Evolutionary conservation across 2,797 vertebrate species (phyloP).

Genomic region (Myotis findleyi): DNA sequence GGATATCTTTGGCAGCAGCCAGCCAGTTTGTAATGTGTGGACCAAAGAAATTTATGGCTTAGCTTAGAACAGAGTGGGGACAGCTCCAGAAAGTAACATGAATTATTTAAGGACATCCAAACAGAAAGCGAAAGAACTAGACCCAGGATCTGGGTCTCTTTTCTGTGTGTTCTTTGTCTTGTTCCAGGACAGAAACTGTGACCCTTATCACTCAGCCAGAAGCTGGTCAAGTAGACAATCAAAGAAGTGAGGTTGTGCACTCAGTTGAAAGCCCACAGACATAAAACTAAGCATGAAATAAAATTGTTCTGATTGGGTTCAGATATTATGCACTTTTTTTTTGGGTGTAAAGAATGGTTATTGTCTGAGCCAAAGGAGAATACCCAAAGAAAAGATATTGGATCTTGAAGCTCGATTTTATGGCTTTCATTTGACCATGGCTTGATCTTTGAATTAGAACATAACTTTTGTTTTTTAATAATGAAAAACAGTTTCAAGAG

Average conservation of each 20-base stretch:
- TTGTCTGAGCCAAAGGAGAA: conserved; percentile 24
- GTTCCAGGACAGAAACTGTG: neutral
- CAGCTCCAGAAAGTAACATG: neutral
- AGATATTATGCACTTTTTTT: neutral
- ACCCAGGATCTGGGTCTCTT: neutral
- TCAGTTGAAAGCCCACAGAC: neutral
- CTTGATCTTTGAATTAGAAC: conserved; percentile 31
- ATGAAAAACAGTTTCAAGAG: conserved; percentile 19
- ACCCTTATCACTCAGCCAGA: neutral
- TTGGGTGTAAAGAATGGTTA: neutral
- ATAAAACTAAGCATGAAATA: neutral
- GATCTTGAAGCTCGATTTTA: conserved; percentile 34
- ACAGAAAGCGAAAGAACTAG: neutral
- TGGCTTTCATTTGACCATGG: conserved; percentile 25
- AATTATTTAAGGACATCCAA: neutral
- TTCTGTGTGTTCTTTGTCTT: neutral
- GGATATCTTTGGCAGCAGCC: neutral
- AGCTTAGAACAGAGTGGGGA: neutral
- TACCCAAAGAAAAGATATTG: conserved; percentile 6
- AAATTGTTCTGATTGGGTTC: neutral
- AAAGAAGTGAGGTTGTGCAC: neutral
- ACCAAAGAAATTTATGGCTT: neutral
- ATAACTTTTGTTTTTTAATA: neutral
- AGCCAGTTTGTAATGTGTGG: neutral
- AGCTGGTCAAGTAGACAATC: neutral